Percentiles rank a stretch among this genome's conserved stretches.
phyloP scores from a whole-genome alignment of 2,113 vertebrate species.

The Theristicus caerulescens region DNA sequence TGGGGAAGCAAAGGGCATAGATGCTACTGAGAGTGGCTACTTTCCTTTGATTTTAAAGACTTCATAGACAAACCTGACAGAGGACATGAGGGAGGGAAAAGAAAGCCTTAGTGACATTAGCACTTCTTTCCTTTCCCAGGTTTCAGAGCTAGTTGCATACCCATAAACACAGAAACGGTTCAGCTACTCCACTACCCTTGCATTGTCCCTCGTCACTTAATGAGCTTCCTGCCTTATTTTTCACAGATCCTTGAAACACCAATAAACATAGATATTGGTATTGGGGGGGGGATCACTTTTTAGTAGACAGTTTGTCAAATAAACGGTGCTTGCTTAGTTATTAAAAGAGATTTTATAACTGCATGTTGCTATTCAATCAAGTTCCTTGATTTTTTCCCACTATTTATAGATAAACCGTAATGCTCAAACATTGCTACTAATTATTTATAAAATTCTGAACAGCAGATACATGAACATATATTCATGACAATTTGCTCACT shows the following conservation, averaged over 20 bases:
- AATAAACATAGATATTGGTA: background rate
- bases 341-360: background rate
- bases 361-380: background rate
- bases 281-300: background rate
- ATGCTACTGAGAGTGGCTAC: background rate
- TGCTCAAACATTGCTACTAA: background rate
- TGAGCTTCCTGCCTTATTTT: background rate
- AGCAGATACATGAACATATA: background rate
- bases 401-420: background rate
- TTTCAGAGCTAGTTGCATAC: background rate
- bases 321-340: background rate
- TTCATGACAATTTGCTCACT: background rate
- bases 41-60: background rate
- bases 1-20: background rate
- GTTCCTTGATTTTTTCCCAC: background rate
- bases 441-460: background rate
- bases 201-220: rapidly evolving
- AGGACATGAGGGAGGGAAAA: background rate
- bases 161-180: too few relatives aligned
- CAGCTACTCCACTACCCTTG: background rate
- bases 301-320: background rate
- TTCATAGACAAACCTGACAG: background rate
- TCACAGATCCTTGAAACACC: background rate
- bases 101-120: too few relatives aligned
- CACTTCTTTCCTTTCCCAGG: background rate